Evolutionary conservation across 2,888 invertebrate species (phyloP), one percentile per base, ranked within the genome.

Genomic region (Fragum sueziense): DNA sequence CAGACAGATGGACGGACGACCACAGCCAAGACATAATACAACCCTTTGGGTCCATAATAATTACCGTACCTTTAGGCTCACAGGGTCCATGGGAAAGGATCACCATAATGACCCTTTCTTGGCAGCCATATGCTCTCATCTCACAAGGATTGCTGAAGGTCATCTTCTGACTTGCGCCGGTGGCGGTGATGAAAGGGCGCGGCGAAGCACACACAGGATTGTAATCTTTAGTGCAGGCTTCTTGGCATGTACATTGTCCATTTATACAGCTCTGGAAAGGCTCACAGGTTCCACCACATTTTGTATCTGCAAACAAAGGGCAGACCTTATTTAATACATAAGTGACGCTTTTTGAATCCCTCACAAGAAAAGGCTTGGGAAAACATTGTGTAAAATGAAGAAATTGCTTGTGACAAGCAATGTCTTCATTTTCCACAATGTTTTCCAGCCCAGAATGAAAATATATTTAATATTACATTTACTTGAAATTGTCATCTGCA

Each of bases 201-300:
- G n/a, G n/a, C n/a, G n/a, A n/a, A 20, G 61, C 61, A 33, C 61
- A 61, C 61, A 61, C 61, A 7, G 61, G 61, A 3, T 27, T 14
- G 3, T 11, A 33, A 17, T 61, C 31, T 1, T 20, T 31, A 31
- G 17, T 34, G 25, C 27, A 57, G 20, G 20, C 20, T 2, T 22
- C 25, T 29, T 31, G 61, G n/a, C 61, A 61, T 61, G n/a, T n/a
- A 61, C 61, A 61, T 33, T 33, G n/a, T 7, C 61, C 61, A 33
- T 61, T 31, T 0, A 61, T 17, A 33, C 61, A 61, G 0, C 20
- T 61, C 33, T 61, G 17, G n/a, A 31, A 61, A 29, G 31, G 33
- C 20, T 33, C 7, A n/a, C 61, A 61, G 31, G 33, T 7, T 17
- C 33, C 33, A 57, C 27, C 27, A 61, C 61, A 61, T 33, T 31